Base-by-base conservation (phyloP, 2,888 invertebrate species). In the Crematogaster levior region DNA sequence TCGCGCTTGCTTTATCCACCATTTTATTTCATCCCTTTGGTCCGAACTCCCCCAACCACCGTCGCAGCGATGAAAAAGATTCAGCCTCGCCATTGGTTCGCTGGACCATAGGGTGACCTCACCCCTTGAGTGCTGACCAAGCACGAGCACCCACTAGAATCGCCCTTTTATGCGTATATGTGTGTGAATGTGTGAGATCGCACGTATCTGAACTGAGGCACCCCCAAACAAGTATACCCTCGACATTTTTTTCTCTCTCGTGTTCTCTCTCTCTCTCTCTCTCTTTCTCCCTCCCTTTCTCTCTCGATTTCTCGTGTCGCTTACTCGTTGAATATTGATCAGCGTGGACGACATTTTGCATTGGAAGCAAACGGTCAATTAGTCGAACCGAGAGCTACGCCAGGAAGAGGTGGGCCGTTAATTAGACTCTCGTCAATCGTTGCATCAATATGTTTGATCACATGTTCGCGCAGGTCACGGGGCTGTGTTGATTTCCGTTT, bases 41-140 rank as follows among this genome's bases (percentile, higher is more conserved):
- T 86, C 86, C 81, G 30, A 90, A 89, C 90, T 91, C 88, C 92
- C 92, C 91, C 89, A 81, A 85, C 86, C 82, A 81, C 5, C 86
- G 82, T 84, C 84, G 91, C 92, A 93, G 93, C 93, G 93, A 94
- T 92, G 92, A 92, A 93, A 88, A 92, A 92, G 92, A 90, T 91
- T 88, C 90, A 84, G 91, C 90, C 82, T 87, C 85, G 91, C 92
- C 83, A 94, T 94, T 94, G 94, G 92, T 88, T 86, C 84, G 85
- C 92, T 89, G 93, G 93, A 94, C 93, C 91, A 88, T 92, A 84
- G 93, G 94, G 94, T 93, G 92, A 92, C 92, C 92, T 92, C 92
- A 92, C 93, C 91, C 86, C 89, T 88, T 84, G 84, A 81, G 83
- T 93, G 94, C 94, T 94, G 94, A 94, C 94, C 94, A 94, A 94